These are phyloP conservation scores for Linyphia triangularis DNA, from an alignment of 2,888 invertebrate species.

Conservation along the genomic window DNA sequence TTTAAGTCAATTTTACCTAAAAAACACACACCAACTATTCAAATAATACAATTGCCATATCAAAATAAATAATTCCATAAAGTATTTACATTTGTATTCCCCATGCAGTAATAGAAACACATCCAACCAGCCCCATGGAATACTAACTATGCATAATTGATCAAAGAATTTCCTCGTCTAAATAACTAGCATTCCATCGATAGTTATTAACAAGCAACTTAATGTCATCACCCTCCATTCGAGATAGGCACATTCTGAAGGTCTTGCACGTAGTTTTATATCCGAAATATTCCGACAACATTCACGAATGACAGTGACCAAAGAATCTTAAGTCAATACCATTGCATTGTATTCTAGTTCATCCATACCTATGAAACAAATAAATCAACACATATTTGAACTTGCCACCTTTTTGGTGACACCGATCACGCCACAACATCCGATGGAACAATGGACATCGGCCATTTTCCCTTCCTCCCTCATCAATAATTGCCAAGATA, in stretches of 20 bases:
- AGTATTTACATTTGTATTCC: too few relatives aligned
- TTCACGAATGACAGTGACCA: neutral
- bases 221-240: neutral
- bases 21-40: too few relatives aligned
- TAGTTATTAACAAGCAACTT: neutral
- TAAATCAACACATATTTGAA: conserved; percentile 13
- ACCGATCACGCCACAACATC: conserved; percentile 18
- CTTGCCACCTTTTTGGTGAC: conserved; percentile 27
- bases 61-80: too few relatives aligned
- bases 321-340: too few relatives aligned
- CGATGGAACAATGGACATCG: conserved; percentile 15
- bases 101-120: too few relatives aligned
- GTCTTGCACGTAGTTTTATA: neutral
- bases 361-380: neutral
- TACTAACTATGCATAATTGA: neutral
- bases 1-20: too few relatives aligned
- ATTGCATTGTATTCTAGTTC: conserved; percentile 30
- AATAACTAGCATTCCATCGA: neutral
- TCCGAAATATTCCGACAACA: neutral
- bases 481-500: neutral
- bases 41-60: too few relatives aligned
- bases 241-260: neutral
- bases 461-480: neutral
- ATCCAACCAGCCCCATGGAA: too few relatives aligned
- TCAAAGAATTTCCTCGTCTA: neutral